Base-by-base conservation (phyloP, 1,140 invertebrate genomes). In the Chymomyza costata region DNA sequence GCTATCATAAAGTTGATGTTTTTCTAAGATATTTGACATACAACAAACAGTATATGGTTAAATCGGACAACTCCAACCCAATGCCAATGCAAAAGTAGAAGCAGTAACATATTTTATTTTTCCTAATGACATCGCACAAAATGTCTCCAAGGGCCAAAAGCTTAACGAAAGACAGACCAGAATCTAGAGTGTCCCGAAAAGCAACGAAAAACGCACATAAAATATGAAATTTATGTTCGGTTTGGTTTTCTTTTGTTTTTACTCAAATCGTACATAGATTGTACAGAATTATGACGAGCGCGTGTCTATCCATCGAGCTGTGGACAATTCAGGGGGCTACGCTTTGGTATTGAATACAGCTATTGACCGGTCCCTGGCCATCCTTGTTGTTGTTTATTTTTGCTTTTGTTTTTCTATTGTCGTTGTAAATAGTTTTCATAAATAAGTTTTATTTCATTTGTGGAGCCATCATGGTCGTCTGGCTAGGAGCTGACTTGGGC, bases 231-330 rank as follows among this genome's bases (percentile, higher is more conserved):
- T 83, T 83, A 83, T 83, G 80, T 34, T 38, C 6, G 10, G 10
- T 59, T 47, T 52, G 73, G 67, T 64, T 73, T 80, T 71, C 55
- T 67, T 78, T 81, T 82, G 73, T 67, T 80, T 74, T 83, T 80
- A 83, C 73, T 80, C 68, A 83, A 83, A 74, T 80, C 80, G 80
- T 69, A 82, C 78, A 82, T 82, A 80, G 74, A 80, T 80, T 80
- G 81, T 73, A 80, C 67, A 80, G 73, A 80, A 80, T 80, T 80
- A 80, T 80, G 73, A 80, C 74, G 60, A 68, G 74, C 73, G 73
- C 73, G 73, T 80, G 73, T 78, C 73, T 80, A 80, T 80, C 67
- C 74, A 82, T 66, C 57, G 63, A 65, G 57, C 6, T 3, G 58
- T 71, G 71, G 64, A 71, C 63, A 78, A 68, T 82, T n/a, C n/a